A percentile compares a stretch with the other conserved stretches of the same genome.
phyloP scores from a whole-genome alignment of 2,113 vertebrate genomes.

The Otocyon megalotis region DNA sequence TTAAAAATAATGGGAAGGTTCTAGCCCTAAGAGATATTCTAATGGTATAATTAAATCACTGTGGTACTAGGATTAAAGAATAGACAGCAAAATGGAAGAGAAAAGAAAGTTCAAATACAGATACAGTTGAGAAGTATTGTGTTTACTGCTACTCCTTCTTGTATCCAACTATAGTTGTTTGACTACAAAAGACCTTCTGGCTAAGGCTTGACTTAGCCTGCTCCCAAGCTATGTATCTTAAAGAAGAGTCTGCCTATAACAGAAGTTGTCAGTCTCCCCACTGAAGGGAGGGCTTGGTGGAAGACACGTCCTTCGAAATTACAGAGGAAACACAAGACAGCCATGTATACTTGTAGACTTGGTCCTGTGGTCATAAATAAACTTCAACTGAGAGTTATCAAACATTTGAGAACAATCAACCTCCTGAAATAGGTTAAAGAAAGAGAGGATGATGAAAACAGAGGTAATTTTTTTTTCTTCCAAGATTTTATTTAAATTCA shows the following conservation, averaged over 20 bases:
- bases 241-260: neutral
- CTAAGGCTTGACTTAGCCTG: neutral
- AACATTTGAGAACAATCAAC: neutral
- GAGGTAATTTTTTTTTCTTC: neutral
- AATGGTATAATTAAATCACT: constrained; percentile 11
- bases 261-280: neutral
- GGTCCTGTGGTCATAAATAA: neutral
- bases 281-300: neutral
- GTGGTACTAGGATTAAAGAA: neutral
- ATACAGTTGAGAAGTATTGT: neutral
- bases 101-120: neutral
- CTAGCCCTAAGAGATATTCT: neutral
- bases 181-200: neutral
- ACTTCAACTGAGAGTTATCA: constrained; percentile 3
- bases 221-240: neutral
- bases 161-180: neutral
- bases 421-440: constrained; percentile 28
- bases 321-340: constrained; percentile 14
- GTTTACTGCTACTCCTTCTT: neutral
- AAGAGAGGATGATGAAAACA: neutral
- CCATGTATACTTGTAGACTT: neutral
- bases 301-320: constrained; percentile 5
- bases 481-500: neutral
- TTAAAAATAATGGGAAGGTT: neutral
- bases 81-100: neutral